Conservation (phyloP, 2,888 invertebrate genomes). For the Trimorus sp. region DNA sequence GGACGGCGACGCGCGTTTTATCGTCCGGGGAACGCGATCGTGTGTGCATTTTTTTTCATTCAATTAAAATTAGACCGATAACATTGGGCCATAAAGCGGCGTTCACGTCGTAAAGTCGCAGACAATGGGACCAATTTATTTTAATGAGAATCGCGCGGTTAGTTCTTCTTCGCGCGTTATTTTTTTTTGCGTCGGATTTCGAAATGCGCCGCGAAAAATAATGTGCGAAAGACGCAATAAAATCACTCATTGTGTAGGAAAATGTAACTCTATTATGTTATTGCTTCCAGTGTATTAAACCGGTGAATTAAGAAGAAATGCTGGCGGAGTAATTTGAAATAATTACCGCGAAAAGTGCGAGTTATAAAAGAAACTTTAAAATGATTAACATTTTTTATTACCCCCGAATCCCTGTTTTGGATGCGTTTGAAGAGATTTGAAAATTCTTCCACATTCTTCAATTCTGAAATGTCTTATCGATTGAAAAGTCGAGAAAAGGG, state of each 20-base stretch:
- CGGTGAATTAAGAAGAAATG: slow-evolving; percentile 22
- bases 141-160: slow-evolving; percentile 50
- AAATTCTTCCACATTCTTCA: no score
- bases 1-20: slow-evolving; percentile 14
- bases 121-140: slow-evolving; percentile 54
- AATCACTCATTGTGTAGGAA: slow-evolving; percentile 43
- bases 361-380: slow-evolving; percentile 23
- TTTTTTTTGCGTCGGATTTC: slow-evolving; percentile 28
- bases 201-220: slow-evolving; percentile 40
- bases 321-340: slow-evolving; percentile 17
- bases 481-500: not conserved
- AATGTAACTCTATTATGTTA: slow-evolving; percentile 49
- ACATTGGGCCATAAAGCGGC: slow-evolving; percentile 49
- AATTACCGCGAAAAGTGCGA: slow-evolving; percentile 19
- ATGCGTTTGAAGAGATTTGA: no score
- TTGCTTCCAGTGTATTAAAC: slow-evolving; percentile 36
- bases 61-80: slow-evolving; percentile 56
- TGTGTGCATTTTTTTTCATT: slow-evolving; percentile 35
- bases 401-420: no score
- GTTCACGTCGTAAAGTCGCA: slow-evolving; percentile 48
- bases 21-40: slow-evolving; percentile 20
- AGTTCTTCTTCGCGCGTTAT: slow-evolving; percentile 30
- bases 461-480: no score
- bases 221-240: slow-evolving; percentile 56
- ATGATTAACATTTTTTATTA: slow-evolving; percentile 7